Evolutionary conservation across 2,888 invertebrate species (phyloP), one percentile per base, ranked within the genome.

Genomic region (Apeira syringaria): DNA sequence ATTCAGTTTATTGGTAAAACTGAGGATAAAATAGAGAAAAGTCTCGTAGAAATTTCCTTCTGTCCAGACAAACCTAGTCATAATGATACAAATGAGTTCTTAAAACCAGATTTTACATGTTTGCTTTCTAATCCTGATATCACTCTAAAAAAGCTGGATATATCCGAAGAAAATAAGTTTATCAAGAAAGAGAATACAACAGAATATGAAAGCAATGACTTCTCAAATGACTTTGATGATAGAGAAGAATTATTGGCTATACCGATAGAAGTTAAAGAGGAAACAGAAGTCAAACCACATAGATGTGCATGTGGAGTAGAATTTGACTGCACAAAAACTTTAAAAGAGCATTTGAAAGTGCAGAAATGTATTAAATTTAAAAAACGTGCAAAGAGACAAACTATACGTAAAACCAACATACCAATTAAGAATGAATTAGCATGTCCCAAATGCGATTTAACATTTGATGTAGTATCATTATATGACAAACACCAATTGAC

Each of bases 401-500:
- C 37, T 38, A 7, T 11, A 2, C 11, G n/a, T 27, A 56, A 56
- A 8, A 48, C 35, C 1, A 17, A 4, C 11, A 42, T 42, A 10
- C 53, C 33, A 0, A 36, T 56, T 2, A 49, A 58, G 30, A 51
- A 53, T 35, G 43, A 53, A 25, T 34, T 58, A 27, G 26, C 38
- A 24, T 68, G 66, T 12, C 12, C 38, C 0, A 52, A 55, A 25
- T 72, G 71, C 38, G 43, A 63, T 18, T 2, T 44, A 17, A 44
- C 53, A n/a, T 74, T 72, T 24, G 54, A 57, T 30, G 56, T 54
- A 0, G 28, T 52, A 3, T 58, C 58, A 2, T 49, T 55, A 1
- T 67, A 56, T 43, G 64, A 48, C 15, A 9, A 33, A 1, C 76
- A 78, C 34, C 57, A 59, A 32, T 28, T 18, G 5, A 17, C 29